These are phyloP conservation scores for Petrocephalus schoutedeni DNA, from an alignment of 2,797 vertebrate genomes.

Conservation along the genomic window DNA sequence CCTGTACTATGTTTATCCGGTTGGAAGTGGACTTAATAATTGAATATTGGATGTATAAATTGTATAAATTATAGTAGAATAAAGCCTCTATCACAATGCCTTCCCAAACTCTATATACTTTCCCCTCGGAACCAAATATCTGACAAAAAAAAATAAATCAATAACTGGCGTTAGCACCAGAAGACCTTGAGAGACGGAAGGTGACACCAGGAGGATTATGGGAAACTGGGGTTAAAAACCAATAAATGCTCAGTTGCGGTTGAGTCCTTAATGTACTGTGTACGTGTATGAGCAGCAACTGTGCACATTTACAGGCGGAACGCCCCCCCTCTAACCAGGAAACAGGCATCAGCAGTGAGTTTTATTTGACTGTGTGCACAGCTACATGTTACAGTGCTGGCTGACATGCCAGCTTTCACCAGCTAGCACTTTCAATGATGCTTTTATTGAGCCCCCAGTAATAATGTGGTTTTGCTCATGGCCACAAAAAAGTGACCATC, in stretches of 20 bases:
- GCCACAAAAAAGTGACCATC: not conserved
- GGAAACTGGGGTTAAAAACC: not conserved
- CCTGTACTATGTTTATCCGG: not conserved
- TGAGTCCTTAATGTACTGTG: not conserved
- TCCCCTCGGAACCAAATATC: not conserved
- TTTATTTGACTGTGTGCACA: not conserved
- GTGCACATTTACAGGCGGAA: not conserved
- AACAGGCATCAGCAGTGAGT: not conserved
- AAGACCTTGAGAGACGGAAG: not conserved
- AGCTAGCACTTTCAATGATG: not conserved
- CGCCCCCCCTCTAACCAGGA: not conserved
- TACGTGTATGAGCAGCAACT: not conserved
- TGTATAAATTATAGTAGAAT: not conserved
- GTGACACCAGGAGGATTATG: not conserved
- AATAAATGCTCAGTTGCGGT: not conserved
- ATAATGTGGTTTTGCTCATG: not conserved
- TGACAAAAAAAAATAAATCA: not conserved
- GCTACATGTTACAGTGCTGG: not conserved
- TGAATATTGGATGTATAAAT: not conserved
- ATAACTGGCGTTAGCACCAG: not conserved
- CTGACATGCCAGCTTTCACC: not conserved
- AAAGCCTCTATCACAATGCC: not conserved
- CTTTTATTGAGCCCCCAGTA: not conserved
- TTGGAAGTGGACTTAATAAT: not conserved
- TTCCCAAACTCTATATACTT: not conserved